Percentiles rank a stretch among this genome's conserved stretches.
These are phyloP conservation scores for Chaitophorus viminalis DNA, from an alignment of 2,888 invertebrate genomes.

Conservation along the genomic window DNA sequence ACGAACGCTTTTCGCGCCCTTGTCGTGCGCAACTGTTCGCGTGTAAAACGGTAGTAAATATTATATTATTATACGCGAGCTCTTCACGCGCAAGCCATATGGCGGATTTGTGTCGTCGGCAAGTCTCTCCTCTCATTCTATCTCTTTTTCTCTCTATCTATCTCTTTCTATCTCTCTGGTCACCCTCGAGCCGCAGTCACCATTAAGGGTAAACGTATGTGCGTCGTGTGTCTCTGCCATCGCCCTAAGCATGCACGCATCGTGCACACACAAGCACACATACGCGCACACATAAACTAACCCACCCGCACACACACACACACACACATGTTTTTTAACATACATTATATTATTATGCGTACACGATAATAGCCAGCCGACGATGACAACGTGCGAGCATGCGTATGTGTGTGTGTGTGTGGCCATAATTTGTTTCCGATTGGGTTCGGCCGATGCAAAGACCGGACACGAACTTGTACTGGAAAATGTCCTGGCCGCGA, in stretches of 20 bases:
- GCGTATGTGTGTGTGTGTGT: neutral
- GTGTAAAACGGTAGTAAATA: slow-evolving; percentile 56
- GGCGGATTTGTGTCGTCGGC: slow-evolving; percentile 50
- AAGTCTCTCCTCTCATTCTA: too few relatives aligned
- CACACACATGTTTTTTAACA: neutral
- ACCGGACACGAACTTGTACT: too few relatives aligned
- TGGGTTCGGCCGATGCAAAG: neutral
- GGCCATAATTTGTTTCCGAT: slow-evolving; percentile 33
- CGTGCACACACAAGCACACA: neutral
- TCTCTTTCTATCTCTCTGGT: too few relatives aligned
- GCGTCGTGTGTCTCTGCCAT: neutral
- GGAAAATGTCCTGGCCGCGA: neutral
- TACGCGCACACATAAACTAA: neutral
- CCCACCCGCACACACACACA: too few relatives aligned
- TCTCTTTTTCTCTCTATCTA: too few relatives aligned
- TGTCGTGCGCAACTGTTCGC: slow-evolving; percentile 13
- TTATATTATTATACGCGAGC: neutral
- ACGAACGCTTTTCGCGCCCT: slow-evolving; percentile 14
- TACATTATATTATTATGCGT: neutral
- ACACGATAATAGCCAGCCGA: neutral
- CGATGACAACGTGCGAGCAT: neutral
- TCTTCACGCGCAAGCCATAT: slow-evolving; percentile 23
- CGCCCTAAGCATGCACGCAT: neutral
- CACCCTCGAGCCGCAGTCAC: neutral
- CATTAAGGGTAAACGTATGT: neutral